Percentiles rank a stretch among this genome's conserved stretches.
Conservation (phyloP, 2,113 vertebrate species). For the Gila orcuttii region DNA sequence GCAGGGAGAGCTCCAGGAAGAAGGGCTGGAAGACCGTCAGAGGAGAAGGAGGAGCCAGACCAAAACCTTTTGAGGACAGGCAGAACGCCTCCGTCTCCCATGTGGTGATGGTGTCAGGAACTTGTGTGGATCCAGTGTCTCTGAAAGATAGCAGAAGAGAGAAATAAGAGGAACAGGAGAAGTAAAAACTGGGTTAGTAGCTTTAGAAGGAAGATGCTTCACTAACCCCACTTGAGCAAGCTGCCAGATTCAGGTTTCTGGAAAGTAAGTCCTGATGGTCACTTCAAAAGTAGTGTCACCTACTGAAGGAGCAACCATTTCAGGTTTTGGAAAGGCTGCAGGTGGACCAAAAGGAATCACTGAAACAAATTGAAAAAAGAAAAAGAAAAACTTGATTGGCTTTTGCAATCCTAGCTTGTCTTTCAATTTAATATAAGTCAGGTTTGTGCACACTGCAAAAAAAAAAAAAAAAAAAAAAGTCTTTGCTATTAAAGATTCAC, state of each 20-base stretch:
- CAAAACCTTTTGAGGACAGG: too few relatives aligned
- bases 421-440: background rate
- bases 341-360: too few relatives aligned
- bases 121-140: constrained; percentile 69
- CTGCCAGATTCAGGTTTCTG: constrained; percentile 89
- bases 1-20: too few relatives aligned
- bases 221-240: constrained; percentile 75
- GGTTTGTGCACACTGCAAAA: too few relatives aligned
- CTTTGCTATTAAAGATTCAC: too few relatives aligned
- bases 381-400: too few relatives aligned
- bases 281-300: background rate
- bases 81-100: too few relatives aligned
- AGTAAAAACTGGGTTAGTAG: background rate
- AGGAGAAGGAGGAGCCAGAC: background rate
- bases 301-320: too few relatives aligned
- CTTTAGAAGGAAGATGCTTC: too few relatives aligned
- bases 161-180: background rate
- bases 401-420: background rate
- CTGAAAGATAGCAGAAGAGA: constrained; percentile 61
- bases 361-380: background rate
- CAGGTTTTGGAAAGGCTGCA: too few relatives aligned
- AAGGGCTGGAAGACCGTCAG: constrained; percentile 52
- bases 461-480: too few relatives aligned
- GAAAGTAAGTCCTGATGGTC: constrained; percentile 79
- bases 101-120: constrained; percentile 45